phyloP scores from a whole-genome alignment of 53 echinoderm and acorn worm species.

The Zoroaster sp. region DNA sequence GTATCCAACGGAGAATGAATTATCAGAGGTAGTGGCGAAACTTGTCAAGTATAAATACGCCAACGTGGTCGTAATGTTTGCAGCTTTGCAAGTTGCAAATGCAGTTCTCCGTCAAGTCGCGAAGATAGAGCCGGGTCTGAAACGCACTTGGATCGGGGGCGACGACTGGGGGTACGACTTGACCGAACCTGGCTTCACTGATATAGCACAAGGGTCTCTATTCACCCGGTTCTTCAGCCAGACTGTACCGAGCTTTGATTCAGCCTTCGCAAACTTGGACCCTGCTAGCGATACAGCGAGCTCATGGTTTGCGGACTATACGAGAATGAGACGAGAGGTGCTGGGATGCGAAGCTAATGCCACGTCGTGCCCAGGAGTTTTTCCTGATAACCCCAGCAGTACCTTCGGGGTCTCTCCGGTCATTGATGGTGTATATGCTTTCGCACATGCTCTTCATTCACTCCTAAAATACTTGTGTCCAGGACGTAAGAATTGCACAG shows the following conservation, averaged over 20 bases:
- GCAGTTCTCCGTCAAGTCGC: constrained; percentile 3
- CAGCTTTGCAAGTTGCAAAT: constrained; percentile 24
- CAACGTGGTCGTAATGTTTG: constrained; percentile 45
- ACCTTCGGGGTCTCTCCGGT: constrained; percentile 41
- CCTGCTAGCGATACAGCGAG: constrained; percentile 17
- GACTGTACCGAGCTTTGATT: constrained; percentile 9
- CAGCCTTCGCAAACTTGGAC: background rate
- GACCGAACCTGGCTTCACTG: constrained; percentile 14
- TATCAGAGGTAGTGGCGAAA: constrained; percentile 18
- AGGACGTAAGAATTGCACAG: background rate
- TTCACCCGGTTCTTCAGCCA: constrained; percentile 42
- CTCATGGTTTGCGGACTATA: constrained; percentile 44
- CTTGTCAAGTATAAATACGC: background rate
- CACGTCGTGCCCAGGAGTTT: constrained; percentile 2
- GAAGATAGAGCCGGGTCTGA: background rate
- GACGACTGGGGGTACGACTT: constrained; percentile 60
- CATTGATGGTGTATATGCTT: constrained; percentile 73
- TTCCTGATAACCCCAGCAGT: constrained; percentile 10
- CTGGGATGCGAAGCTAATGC: background rate
- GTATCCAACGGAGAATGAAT: constrained; percentile 4
- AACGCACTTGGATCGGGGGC: constrained; percentile 49
- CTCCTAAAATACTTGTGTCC: constrained; percentile 27
- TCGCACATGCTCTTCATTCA: constrained; percentile 74
- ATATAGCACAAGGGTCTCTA: constrained; percentile 45
- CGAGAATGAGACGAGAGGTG: background rate